phyloP scores from a whole-genome alignment of 2,797 vertebrate genomes.

The Acropternis orthonyx region DNA sequence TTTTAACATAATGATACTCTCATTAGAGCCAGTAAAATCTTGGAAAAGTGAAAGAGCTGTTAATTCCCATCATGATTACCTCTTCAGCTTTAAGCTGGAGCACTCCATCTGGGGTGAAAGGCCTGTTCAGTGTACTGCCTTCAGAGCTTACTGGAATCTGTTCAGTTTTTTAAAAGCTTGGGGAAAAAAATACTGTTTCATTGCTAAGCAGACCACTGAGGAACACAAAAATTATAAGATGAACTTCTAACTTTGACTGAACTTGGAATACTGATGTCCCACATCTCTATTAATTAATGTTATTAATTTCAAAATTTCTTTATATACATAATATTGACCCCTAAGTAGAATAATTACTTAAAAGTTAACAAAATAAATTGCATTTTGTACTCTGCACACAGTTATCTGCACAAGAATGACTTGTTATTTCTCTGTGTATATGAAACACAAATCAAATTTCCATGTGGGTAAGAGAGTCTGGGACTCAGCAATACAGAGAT shows the following conservation, averaged over 20 bases:
- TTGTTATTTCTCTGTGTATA: neutral
- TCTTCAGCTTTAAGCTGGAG: neutral
- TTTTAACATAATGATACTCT: neutral
- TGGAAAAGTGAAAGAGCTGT: neutral
- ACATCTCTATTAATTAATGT: neutral
- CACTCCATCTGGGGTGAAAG: neutral
- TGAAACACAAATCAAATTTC: constrained; percentile 17
- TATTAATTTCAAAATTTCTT: neutral
- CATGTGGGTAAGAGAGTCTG: constrained; percentile 12
- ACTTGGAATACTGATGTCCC: neutral
- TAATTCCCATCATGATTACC: constrained; percentile 10
- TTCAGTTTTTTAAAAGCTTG: constrained; percentile 24
- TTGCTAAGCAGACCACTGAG: neutral
- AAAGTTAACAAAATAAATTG: neutral
- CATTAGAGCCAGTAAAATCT: neutral
- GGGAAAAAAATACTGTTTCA: neutral
- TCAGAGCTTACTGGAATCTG: neutral
- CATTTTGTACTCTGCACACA: neutral
- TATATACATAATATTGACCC: neutral
- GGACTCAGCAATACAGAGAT: neutral
- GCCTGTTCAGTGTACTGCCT: constrained; percentile 19
- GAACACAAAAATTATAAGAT: neutral
- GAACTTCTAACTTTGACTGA: neutral
- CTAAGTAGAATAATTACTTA: neutral
- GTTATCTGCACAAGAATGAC: neutral